Conservation (phyloP, 1,140 invertebrate genomes). For the Atta texana region DNA sequence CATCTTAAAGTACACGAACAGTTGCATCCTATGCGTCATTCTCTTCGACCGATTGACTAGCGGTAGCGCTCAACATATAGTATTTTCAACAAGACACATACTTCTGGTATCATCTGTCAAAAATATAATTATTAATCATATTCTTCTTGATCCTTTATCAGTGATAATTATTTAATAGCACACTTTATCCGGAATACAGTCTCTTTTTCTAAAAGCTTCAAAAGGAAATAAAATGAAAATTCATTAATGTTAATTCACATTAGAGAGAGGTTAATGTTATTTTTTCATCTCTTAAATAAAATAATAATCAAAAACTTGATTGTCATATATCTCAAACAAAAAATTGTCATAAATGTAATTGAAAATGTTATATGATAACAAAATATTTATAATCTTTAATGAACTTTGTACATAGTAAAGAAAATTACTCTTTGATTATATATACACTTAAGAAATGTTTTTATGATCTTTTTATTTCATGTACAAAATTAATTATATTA, state of each 20-base stretch:
- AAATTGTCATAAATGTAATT: not conserved
- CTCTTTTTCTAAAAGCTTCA: not conserved
- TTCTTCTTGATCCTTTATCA: constrained; percentile 7
- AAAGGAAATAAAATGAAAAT: not conserved
- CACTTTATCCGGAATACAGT: not conserved
- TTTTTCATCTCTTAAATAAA: not conserved
- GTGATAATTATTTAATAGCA: not conserved
- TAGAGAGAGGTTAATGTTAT: not conserved
- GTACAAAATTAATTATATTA: not conserved
- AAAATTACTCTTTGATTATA: not conserved
- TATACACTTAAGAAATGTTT: not conserved
- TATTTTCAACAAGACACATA: not conserved
- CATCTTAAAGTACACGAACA: not conserved
- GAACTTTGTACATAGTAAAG: not conserved
- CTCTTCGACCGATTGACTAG: not conserved
- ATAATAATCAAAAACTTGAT: not conserved
- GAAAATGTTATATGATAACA: not conserved
- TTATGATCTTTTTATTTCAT: not conserved
- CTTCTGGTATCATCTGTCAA: not conserved
- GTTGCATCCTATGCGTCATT: not conserved
- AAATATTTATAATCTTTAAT: not conserved
- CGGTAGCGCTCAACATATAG: too few relatives aligned
- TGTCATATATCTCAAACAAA: too few relatives aligned
- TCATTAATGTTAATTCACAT: not conserved
- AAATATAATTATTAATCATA: constrained; percentile 62